Percentiles rank a stretch among this genome's conserved stretches.
Evolutionary conservation across 2,888 invertebrate genomes (phyloP).

Genomic region (Melangyna quadrimaculata): DNA sequence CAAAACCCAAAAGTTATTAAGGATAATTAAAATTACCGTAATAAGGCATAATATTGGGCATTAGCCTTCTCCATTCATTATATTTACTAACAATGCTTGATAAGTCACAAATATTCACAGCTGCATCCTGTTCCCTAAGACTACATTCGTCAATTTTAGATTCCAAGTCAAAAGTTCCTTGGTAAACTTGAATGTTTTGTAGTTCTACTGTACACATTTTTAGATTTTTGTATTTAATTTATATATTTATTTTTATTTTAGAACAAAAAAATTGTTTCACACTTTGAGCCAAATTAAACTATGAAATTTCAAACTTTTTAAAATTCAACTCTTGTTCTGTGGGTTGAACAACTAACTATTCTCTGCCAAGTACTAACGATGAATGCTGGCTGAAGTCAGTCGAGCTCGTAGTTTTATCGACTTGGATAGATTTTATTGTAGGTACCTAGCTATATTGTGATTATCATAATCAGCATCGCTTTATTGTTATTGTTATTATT

Average conservation of each 20-base stretch:
- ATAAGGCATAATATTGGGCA: slow-evolving; percentile 95
- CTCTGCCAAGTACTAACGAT: background rate
- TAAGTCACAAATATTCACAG: slow-evolving; percentile 94
- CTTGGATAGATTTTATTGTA: background rate
- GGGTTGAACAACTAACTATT: slow-evolving; percentile 7
- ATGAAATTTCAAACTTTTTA: background rate
- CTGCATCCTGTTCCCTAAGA: slow-evolving; percentile 85
- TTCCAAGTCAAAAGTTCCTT: slow-evolving; percentile 74
- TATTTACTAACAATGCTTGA: slow-evolving; percentile 92
- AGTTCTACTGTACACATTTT: slow-evolving; percentile 57
- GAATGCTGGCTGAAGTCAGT: background rate
- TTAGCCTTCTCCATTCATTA: slow-evolving; percentile 89
- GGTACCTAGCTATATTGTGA: background rate
- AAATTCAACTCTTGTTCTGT: background rate
- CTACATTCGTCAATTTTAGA: slow-evolving; percentile 75
- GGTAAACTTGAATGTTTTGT: slow-evolving; percentile 74
- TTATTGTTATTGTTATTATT: background rate
- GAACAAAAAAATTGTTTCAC: background rate
- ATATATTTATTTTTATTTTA: background rate
- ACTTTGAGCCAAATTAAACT: background rate
- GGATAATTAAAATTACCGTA: slow-evolving; percentile 86
- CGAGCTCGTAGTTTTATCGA: background rate
- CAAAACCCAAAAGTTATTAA: background rate
- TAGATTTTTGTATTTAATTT: background rate
- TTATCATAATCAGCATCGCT: slow-evolving; percentile 3